These are phyloP conservation scores for Loripinus fragilis DNA, from an alignment of 2,888 invertebrate genomes.

Conservation along the genomic window DNA sequence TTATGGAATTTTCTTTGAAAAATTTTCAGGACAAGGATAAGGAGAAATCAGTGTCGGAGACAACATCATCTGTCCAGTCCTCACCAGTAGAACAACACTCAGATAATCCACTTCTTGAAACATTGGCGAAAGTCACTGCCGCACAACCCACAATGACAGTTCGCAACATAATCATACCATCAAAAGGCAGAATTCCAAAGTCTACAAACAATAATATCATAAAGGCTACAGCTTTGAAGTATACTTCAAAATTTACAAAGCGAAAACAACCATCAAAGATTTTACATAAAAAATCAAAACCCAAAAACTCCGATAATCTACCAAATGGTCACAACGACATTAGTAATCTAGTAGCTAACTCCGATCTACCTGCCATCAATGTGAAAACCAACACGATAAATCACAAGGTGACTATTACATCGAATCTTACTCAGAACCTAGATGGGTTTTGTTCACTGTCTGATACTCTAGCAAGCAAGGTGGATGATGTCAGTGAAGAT, in stretches of 20 bases:
- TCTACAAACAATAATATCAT: not conserved
- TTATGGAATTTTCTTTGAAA: too few relatives aligned
- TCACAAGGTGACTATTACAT: conserved; percentile 54
- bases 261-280: not conserved
- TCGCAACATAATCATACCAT: conserved; percentile 26
- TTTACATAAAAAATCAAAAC: not conserved
- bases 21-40: too few relatives aligned
- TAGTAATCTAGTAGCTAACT: not conserved
- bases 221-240: not conserved
- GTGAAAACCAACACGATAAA: not conserved
- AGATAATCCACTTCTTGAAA: conserved; percentile 30
- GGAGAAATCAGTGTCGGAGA: too few relatives aligned
- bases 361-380: not conserved
- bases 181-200: conserved; percentile 42
- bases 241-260: not conserved
- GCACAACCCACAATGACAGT: conserved; percentile 71
- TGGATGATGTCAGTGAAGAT: conserved; percentile 24
- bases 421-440: conserved; percentile 61
- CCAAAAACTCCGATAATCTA: not conserved
- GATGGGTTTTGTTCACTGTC: conserved; percentile 65
- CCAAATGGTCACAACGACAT: not conserved
- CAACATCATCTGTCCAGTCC: too few relatives aligned
- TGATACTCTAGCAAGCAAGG: conserved; percentile 47
- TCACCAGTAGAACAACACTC: not conserved
- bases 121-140: conserved; percentile 67